Conservation (phyloP, 2,888 invertebrate genomes). For the Machimus atricapillus region DNA sequence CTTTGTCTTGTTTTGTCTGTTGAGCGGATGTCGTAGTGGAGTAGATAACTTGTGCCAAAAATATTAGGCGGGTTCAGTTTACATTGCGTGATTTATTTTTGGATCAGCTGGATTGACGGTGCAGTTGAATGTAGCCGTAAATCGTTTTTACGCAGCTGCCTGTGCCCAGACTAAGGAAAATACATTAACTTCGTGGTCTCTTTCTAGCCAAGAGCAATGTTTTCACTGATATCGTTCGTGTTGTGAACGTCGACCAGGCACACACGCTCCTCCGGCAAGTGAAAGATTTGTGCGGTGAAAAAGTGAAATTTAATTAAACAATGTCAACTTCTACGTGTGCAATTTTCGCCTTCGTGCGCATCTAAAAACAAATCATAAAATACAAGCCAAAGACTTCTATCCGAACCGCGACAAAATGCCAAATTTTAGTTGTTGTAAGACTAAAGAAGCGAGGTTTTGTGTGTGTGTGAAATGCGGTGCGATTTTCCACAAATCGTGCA, state of each 20-base stretch:
- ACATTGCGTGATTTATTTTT: neutral
- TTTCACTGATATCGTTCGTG: no score
- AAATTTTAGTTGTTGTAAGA: no score
- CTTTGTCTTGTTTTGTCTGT: constrained; percentile 12
- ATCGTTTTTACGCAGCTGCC: neutral
- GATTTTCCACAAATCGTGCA: no score
- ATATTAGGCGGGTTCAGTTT: neutral
- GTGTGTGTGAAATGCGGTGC: no score
- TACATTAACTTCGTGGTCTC: neutral
- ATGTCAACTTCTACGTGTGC: no score
- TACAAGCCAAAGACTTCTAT: no score
- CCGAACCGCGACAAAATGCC: no score
- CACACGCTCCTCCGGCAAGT: neutral
- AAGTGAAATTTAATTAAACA: constrained; percentile 52
- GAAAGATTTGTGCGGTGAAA: constrained; percentile 48
- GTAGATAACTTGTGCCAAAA: neutral
- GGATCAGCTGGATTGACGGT: neutral
- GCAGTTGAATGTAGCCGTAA: neutral
- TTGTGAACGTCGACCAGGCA: no score
- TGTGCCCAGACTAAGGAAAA: neutral
- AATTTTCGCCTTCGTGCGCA: no score
- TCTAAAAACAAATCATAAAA: no score
- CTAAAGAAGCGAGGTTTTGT: no score
- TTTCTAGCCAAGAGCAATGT: constrained; percentile 36
- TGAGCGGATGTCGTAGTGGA: neutral